These are phyloP conservation scores for Dinomys branickii DNA, from an alignment of 2,113 vertebrate species.

Conservation along the genomic window DNA sequence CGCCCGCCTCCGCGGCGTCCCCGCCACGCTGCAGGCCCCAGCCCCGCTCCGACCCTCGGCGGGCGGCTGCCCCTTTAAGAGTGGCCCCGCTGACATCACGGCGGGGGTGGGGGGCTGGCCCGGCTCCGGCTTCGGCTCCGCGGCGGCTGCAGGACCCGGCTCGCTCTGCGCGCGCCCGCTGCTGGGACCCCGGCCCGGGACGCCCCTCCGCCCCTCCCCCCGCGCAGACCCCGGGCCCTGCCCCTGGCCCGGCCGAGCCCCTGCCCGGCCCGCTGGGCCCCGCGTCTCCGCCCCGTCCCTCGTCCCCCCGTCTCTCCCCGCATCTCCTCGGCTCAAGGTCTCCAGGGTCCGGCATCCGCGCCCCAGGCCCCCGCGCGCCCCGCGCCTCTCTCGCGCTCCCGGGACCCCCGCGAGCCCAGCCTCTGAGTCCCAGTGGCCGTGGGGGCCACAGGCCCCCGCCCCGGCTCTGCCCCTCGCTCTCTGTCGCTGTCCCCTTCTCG, in stretches of 20 bases:
- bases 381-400: background rate
- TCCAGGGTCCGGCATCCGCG: constrained; percentile 44
- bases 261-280: no score
- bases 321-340: constrained; percentile 60
- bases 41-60: no score
- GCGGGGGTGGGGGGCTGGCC: constrained; percentile 70
- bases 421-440: background rate
- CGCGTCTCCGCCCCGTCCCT: background rate
- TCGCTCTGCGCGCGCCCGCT: constrained; percentile 73
- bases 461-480: background rate
- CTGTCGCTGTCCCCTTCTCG: background rate
- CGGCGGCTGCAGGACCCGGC: constrained; percentile 78
- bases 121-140: constrained; percentile 71
- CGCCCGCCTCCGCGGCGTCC: background rate
- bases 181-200: constrained; percentile 70
- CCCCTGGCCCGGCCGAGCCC: no score
- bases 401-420: constrained; percentile 52
- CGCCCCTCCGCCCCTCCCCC: constrained; percentile 57
- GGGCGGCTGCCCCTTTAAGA: constrained; percentile 79
- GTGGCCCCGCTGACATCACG: constrained; percentile 83
- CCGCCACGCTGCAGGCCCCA: no score
- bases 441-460: background rate
- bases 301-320: background rate
- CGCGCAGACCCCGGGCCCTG: constrained; percentile 49
- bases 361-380: constrained; percentile 24